Evolutionary conservation across 2,797 vertebrate species (phyloP), one percentile per base, ranked within the genome.

Genomic region (Sylvia borin): DNA sequence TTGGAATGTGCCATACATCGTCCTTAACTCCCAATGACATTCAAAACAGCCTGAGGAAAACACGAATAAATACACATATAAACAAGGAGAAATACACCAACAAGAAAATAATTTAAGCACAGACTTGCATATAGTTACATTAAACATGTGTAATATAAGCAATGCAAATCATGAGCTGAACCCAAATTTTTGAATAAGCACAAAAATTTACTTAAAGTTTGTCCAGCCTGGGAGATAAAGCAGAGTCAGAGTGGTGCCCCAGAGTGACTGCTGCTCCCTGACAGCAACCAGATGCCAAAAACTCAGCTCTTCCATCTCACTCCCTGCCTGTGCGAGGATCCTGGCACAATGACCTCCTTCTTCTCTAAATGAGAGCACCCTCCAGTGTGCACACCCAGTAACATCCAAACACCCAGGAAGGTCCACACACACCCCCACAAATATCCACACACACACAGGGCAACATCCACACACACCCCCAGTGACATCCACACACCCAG

Each of bases 1-100:
- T 98, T 95, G 95, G 93, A 95, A 94, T 12, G 18, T 58, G 84
- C 78, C 67, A 70, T 96, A 93, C n/a, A 89, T 98, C 96, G 78
- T 95, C 94, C 96, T 97, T 97, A 97, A 97, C 85, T 97, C 36
- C 25, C 72, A 85, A 16, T 57, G 92, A 88, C 89, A 74, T 58
- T 79, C 83, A 91, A 92, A 96, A 85, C 16, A 94, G 95, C 85
- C 58, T 5, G 91, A 93, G 92, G 61, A 97, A 97, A 97, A 90
- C 72, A 92, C 34, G 50, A 96, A 92, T 96, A 97, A 96, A 94
- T 90, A 95, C 62, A 82, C 62, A 66, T 42, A 77, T 50, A 95
- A 96, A 96, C 84, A 95, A 92, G 91, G 84, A 96, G 71, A 92
- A 92, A 96, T 53, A 45, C 19, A 25, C 31, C 31, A 40, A 60